These are phyloP conservation scores for Cephus pygmeus DNA, from an alignment of 2,888 invertebrate genomes.

Conservation along the genomic window DNA sequence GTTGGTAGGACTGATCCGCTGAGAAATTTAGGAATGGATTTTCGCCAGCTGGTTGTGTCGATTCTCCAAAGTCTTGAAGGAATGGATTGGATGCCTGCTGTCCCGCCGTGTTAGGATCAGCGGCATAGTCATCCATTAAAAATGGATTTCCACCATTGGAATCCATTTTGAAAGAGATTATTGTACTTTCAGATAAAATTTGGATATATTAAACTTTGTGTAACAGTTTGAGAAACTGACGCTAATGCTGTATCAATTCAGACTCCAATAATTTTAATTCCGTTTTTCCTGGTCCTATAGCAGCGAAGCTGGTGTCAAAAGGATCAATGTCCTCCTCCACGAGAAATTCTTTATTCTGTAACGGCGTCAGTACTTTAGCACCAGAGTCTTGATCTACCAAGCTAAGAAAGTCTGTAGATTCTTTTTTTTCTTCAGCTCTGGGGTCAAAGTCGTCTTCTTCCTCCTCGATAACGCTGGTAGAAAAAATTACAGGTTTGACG, in stretches of 20 bases:
- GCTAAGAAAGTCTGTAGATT: slow-evolving; percentile 64
- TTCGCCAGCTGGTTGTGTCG: slow-evolving; percentile 47
- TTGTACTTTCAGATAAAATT: slow-evolving; percentile 11
- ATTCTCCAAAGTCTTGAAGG: slow-evolving; percentile 66
- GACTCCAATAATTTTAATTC: slow-evolving; percentile 83
- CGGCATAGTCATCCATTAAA: slow-evolving; percentile 76
- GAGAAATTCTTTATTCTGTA: slow-evolving; percentile 56
- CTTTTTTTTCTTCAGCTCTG: slow-evolving; percentile 61
- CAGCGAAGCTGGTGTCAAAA: slow-evolving; percentile 86
- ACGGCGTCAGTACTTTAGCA: slow-evolving; percentile 62
- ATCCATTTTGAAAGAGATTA: slow-evolving; percentile 68
- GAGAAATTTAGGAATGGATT: slow-evolving; percentile 59
- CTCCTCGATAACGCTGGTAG: slow-evolving; percentile 15
- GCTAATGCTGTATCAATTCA: slow-evolving; percentile 71
- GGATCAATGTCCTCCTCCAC: slow-evolving; percentile 75
- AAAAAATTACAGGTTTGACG: slow-evolving; percentile 43
- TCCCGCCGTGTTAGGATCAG: slow-evolving; percentile 71
- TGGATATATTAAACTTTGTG: not conserved
- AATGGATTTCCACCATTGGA: slow-evolving; percentile 80
- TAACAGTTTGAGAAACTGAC: not conserved
- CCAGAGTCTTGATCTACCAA: slow-evolving; percentile 68
- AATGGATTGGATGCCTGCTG: slow-evolving; percentile 75
- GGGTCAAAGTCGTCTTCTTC: slow-evolving; percentile 68
- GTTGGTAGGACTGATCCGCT: slow-evolving; percentile 47
- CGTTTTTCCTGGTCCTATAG: slow-evolving; percentile 79